Percentiles rank a stretch among this genome's conserved stretches.
These are phyloP conservation scores for Euphysa ruthae DNA, from an alignment of 30 jellyfish, hydroid and myxozoan genomes.

Conservation along the genomic window DNA sequence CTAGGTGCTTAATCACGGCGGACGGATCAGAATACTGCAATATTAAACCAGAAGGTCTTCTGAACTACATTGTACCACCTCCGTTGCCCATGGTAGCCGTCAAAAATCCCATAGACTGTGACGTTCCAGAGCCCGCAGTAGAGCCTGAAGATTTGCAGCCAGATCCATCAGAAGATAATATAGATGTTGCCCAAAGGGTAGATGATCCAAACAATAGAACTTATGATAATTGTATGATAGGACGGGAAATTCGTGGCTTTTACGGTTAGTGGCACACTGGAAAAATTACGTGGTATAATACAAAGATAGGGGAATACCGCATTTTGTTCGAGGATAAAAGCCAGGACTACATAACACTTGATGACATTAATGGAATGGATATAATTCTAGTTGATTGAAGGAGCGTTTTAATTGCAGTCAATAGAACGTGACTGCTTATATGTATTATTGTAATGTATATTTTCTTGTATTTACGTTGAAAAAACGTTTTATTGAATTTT, in stretches of 20 bases:
- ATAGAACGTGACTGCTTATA: too few relatives aligned
- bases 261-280: slow-evolving; percentile 17
- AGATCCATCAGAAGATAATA: background rate
- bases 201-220: background rate
- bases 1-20: background rate
- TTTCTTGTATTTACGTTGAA: background rate
- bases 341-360: background rate
- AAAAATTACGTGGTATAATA: slow-evolving; percentile 17
- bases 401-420: too few relatives aligned
- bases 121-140: background rate
- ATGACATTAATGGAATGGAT: background rate
- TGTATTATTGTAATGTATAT: background rate
- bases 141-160: background rate
- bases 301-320: slow-evolving; percentile 11
- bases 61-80: background rate
- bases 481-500: background rate
- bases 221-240: background rate
- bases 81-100: background rate
- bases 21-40: background rate
- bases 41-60: background rate
- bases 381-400: background rate
- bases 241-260: background rate
- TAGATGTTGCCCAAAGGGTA: background rate
- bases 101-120: background rate
- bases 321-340: background rate